These are phyloP conservation scores for Drosophila hawaiiensis DNA, from an alignment of 2,888 invertebrate species.

Conservation along the genomic window DNA sequence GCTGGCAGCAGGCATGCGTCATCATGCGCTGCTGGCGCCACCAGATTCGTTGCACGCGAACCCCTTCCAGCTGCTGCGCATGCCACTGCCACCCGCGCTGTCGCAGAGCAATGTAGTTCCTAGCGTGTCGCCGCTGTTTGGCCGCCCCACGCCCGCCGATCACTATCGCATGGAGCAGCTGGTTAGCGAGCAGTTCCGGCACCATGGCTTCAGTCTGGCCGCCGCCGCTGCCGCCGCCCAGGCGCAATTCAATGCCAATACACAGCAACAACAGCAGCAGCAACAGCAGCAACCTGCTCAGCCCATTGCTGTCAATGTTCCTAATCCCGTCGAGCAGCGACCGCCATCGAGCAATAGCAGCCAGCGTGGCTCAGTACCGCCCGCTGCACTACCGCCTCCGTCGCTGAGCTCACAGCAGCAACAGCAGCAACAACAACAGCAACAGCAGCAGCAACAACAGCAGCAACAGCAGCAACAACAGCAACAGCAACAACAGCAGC, in stretches of 20 bases:
- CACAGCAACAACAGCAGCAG: slow-evolving; percentile 47
- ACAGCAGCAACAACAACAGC: slow-evolving; percentile 62
- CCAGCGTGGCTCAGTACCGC: slow-evolving; percentile 84
- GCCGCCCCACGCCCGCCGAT: slow-evolving; percentile 92
- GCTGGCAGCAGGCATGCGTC: slow-evolving; percentile 87
- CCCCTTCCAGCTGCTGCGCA: slow-evolving; percentile 91
- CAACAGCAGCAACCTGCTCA: slow-evolving; percentile 71
- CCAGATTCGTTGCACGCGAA: slow-evolving; percentile 90
- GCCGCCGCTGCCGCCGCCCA: slow-evolving; percentile 89
- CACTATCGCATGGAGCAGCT: slow-evolving; percentile 94
- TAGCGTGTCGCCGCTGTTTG: slow-evolving; percentile 90
- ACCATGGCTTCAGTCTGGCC: slow-evolving; percentile 91
- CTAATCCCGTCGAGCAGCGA: slow-evolving; percentile 85
- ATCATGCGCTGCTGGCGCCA: slow-evolving; percentile 89
- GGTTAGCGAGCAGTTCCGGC: slow-evolving; percentile 93
- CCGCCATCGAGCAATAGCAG: slow-evolving; percentile 84
- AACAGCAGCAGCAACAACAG: slow-evolving; percentile 43
- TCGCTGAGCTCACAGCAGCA: slow-evolving; percentile 73
- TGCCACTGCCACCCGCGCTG: slow-evolving; percentile 91
- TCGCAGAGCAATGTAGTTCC: slow-evolving; percentile 90
- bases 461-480: slow-evolving; percentile 42
- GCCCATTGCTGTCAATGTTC: slow-evolving; percentile 58
- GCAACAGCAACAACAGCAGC: slow-evolving; percentile 52
- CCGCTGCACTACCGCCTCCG: slow-evolving; percentile 73
- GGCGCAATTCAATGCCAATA: slow-evolving; percentile 86